Conservation (phyloP, 2,113 vertebrate species). For the Pomatorhinus ruficollis region DNA sequence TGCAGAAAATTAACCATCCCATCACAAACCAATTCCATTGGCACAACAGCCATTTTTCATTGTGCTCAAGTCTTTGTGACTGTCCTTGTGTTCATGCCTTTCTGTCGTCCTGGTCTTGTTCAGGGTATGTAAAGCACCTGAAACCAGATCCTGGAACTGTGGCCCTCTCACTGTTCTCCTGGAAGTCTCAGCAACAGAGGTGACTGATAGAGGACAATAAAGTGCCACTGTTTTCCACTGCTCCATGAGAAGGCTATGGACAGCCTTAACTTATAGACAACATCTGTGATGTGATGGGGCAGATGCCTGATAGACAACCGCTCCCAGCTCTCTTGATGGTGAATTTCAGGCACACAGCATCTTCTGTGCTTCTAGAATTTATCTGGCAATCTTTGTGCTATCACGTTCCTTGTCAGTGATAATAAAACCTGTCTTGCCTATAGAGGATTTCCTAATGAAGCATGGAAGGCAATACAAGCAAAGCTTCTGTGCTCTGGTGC, state of each 20-base stretch:
- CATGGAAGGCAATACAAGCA: background rate
- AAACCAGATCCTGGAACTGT: background rate
- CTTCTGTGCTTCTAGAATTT: background rate
- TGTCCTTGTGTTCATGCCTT: background rate
- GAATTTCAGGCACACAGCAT: background rate
- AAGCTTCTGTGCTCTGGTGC: background rate
- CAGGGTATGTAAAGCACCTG: background rate
- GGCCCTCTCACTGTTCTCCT: background rate
- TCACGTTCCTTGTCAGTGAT: background rate
- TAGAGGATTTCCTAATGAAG: constrained; percentile 41
- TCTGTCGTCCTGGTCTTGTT: background rate
- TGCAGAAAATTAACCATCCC: background rate
- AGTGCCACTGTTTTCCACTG: background rate
- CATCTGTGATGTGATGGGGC: too few species aligned
- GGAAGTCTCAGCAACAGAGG: background rate
- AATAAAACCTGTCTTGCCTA: constrained; percentile 11
- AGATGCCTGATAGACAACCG: background rate
- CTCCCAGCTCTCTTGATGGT: background rate
- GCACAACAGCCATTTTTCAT: background rate
- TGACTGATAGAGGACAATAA: background rate
- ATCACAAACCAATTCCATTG: background rate
- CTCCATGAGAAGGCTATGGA: background rate
- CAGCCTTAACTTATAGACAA: background rate
- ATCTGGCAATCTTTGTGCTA: background rate
- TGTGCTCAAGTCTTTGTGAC: background rate